Evolutionary conservation across 2,888 invertebrate genomes (phyloP).

Genomic region (Drosophila glabriapex): DNA sequence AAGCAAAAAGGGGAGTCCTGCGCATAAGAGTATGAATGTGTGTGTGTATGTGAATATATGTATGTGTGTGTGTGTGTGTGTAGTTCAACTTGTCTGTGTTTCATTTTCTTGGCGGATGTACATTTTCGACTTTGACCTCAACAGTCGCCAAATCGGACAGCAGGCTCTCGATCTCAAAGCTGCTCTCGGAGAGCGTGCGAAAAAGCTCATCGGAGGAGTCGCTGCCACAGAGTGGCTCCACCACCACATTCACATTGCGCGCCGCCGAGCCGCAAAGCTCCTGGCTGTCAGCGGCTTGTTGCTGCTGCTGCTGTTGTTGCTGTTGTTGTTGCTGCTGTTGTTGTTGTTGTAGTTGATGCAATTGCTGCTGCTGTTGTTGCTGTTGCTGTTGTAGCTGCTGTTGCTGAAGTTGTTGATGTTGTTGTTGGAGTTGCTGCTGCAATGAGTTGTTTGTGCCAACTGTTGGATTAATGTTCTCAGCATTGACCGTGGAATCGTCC

Average conservation of each 20-base stretch:
- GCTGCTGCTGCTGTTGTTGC: constrained; percentile 35
- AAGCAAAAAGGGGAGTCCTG: constrained; percentile 41
- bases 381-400: constrained; percentile 34
- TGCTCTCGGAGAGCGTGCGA: constrained; percentile 92
- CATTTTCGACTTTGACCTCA: constrained; percentile 89
- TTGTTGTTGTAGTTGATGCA: constrained; percentile 16
- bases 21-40: constrained; percentile 15
- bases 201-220: constrained; percentile 92
- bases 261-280: constrained; percentile 66
- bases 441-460: constrained; percentile 43
- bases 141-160: constrained; percentile 91
- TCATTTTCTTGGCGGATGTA: constrained; percentile 65
- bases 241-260: constrained; percentile 81
- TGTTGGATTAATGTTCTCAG: constrained; percentile 66
- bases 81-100: constrained; percentile 44
- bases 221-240: constrained; percentile 86
- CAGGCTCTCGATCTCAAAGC: constrained; percentile 94
- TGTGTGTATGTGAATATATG: constrained; percentile 1
- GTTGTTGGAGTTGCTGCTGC: constrained; percentile 37
- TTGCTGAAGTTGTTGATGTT: constrained; percentile 39
- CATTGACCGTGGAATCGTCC: constrained; percentile 75
- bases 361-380: constrained; percentile 3
- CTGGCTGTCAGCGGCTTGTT: constrained; percentile 37
- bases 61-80: constrained; percentile 14
- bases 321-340: constrained; percentile 27